These are phyloP conservation scores for Poecilia gillii DNA, from an alignment of 2,797 vertebrate species.

Conservation along the genomic window DNA sequence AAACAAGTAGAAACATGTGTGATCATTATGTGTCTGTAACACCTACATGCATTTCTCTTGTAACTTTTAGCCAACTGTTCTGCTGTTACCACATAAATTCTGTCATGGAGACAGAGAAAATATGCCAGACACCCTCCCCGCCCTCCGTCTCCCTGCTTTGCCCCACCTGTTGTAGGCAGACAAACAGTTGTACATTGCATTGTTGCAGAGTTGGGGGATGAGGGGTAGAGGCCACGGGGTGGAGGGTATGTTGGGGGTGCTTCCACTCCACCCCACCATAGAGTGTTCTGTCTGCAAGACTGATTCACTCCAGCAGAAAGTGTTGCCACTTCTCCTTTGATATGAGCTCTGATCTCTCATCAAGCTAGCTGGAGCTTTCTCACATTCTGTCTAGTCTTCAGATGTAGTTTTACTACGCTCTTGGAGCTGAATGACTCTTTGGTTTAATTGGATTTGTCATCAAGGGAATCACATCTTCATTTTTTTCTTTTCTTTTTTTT, in stretches of 20 bases:
- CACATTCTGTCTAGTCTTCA: constrained; percentile 41
- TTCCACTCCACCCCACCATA: constrained; percentile 43
- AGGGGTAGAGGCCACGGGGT: neutral
- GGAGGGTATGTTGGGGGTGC: neutral
- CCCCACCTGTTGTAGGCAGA: constrained; percentile 78
- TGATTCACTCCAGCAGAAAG: constrained; percentile 65
- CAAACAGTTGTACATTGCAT: constrained; percentile 77
- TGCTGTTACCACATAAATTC: constrained; percentile 56
- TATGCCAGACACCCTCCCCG: constrained; percentile 53
- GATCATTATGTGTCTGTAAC: constrained; percentile 19
- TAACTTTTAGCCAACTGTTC: constrained; percentile 42
- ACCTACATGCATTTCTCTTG: constrained; percentile 19
- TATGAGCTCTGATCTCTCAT: constrained; percentile 60
- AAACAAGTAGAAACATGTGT: constrained; percentile 47
- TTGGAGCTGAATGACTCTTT: constrained; percentile 17
- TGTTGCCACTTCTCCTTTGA: constrained; percentile 57
- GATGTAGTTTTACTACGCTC: constrained; percentile 30
- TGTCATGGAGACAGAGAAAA: constrained; percentile 75
- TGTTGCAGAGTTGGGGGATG: constrained; percentile 62
- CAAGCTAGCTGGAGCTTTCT: constrained; percentile 46
- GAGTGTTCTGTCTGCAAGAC: constrained; percentile 54
- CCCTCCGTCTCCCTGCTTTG: constrained; percentile 41
- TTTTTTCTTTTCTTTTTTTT: neutral
- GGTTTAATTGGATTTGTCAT: neutral
- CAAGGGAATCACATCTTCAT: neutral